phyloP scores from a whole-genome alignment of 2,888 invertebrate genomes.

The Acrocyrtus sp. region DNA sequence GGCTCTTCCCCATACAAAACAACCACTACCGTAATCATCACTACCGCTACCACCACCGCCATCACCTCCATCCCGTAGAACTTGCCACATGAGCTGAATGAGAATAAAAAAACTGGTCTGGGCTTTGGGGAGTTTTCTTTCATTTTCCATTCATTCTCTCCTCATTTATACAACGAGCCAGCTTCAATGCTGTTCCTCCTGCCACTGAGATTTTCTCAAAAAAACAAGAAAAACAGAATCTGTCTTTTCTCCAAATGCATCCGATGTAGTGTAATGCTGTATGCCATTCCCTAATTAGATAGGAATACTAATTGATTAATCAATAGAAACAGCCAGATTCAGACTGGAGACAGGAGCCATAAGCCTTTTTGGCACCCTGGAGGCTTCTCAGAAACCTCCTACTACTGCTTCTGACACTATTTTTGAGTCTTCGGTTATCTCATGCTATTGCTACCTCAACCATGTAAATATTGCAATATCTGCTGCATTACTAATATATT shows the following conservation, averaged over 20 bases:
- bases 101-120: conserved; percentile 23
- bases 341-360: neutral
- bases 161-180: conserved; percentile 18
- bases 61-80: too few species aligned
- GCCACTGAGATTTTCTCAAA: neutral
- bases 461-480: too few species aligned
- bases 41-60: too few species aligned
- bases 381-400: conserved; percentile 25
- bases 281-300: conserved; percentile 40
- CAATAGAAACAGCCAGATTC: conserved; percentile 20
- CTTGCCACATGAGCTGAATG: too few species aligned
- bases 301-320: conserved; percentile 46
- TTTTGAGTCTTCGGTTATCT: neutral
- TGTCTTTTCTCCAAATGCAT: conserved; percentile 10
- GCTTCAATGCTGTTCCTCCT: conserved; percentile 2
- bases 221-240: neutral
- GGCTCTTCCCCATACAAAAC: too few species aligned
- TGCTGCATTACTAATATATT: too few species aligned
- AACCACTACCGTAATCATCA: too few species aligned
- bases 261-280: neutral
- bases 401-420: conserved; percentile 40
- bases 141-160: conserved; percentile 11
- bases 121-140: conserved; percentile 31
- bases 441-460: too few species aligned
- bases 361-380: conserved; percentile 31